These are phyloP conservation scores for Eremobia ochroleuca DNA, from an alignment of 2,888 invertebrate genomes.

Conservation along the genomic window DNA sequence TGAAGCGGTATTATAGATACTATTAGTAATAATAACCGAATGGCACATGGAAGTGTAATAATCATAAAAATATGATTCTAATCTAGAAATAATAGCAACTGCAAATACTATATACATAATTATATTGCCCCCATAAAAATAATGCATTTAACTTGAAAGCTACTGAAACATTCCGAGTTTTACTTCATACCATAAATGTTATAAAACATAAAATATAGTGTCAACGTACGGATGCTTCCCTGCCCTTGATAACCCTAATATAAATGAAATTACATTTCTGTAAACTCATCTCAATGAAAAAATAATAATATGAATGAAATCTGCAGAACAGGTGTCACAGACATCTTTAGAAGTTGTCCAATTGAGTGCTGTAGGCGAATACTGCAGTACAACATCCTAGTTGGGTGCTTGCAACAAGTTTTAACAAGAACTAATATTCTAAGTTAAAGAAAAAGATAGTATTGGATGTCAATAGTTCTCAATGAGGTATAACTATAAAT, in stretches of 20 bases:
- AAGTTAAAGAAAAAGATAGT: neutral
- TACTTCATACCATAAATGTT: neutral
- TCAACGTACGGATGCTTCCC: neutral
- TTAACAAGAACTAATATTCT: conserved; percentile 7
- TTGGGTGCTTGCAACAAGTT: conserved; percentile 6
- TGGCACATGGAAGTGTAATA: conserved; percentile 2
- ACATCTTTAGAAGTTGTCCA: conserved; percentile 1
- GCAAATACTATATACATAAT: conserved; percentile 4
- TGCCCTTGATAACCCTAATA: neutral
- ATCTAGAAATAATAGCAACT: conserved; percentile 10
- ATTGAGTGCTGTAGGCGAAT: neutral
- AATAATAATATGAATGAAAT: neutral
- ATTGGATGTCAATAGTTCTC: neutral
- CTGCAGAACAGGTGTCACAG: neutral
- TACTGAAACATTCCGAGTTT: conserved; percentile 2
- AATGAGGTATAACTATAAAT: no score
- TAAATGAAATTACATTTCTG: neutral
- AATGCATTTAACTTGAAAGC: neutral
- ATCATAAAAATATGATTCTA: conserved; percentile 34
- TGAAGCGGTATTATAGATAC: neutral
- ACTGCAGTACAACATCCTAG: conserved; percentile 11
- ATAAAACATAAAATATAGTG: neutral
- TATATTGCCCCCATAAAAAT: neutral
- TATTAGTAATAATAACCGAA: neutral
- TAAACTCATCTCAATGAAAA: neutral